These are phyloP conservation scores for Miltochrista miniata DNA, from an alignment of 2,888 invertebrate species.

Conservation along the genomic window DNA sequence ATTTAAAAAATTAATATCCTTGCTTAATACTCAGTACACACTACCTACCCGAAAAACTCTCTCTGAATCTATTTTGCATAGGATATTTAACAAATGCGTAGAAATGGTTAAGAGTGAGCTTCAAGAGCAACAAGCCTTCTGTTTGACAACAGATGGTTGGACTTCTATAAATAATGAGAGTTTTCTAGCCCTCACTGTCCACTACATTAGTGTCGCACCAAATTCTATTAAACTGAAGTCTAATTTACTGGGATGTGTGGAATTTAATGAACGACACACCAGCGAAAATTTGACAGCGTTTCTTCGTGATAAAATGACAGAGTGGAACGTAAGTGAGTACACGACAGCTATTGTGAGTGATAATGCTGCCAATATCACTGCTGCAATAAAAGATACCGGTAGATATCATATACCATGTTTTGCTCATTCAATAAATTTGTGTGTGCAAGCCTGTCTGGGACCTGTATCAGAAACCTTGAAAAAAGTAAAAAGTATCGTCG, in stretches of 20 bases:
- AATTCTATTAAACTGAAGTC: too few relatives aligned
- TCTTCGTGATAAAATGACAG: background rate
- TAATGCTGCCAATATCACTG: background rate
- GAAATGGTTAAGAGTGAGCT: too few relatives aligned
- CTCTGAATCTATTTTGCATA: too few relatives aligned
- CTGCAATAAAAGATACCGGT: background rate
- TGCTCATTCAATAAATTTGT: background rate
- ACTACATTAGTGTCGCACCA: too few relatives aligned
- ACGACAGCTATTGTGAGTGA: background rate
- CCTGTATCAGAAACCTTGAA: background rate
- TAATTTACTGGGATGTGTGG: slow-evolving; percentile 1
- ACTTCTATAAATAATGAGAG: too few relatives aligned
- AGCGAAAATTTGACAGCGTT: background rate
- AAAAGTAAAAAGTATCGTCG: slow-evolving; percentile 3
- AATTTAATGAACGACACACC: slow-evolving; percentile 12
- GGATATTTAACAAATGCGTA: too few relatives aligned
- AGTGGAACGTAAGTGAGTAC: background rate
- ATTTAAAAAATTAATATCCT: too few relatives aligned
- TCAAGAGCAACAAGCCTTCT: too few relatives aligned
- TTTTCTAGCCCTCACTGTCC: too few relatives aligned
- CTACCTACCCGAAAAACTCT: too few relatives aligned
- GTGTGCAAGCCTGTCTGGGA: slow-evolving; percentile 1
- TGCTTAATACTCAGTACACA: too few relatives aligned
- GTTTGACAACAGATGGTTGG: too few relatives aligned
- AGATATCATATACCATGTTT: background rate